Evolutionary conservation across 2,888 invertebrate genomes (phyloP).

Genomic region (Brenthis hecate): DNA sequence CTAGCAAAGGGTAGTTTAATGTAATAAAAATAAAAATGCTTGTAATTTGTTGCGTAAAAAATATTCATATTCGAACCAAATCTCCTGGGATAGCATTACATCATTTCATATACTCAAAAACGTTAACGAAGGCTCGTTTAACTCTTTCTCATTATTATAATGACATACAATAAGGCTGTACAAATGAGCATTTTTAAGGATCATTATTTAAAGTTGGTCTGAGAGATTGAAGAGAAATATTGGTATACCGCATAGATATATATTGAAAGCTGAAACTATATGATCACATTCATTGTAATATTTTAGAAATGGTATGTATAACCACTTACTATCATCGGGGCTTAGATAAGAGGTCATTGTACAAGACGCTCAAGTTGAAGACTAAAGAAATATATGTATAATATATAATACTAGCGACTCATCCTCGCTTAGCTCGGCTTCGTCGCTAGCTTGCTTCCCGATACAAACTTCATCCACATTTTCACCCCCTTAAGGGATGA

Average conservation of each 20-base stretch:
- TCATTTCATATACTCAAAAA: constrained; percentile 24
- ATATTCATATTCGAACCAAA: constrained; percentile 17
- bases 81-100: constrained; percentile 24
- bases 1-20: not conserved
- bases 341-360: no score
- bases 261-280: no score
- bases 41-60: constrained; percentile 22
- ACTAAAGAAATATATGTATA: no score
- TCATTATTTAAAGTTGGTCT: not conserved
- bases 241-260: not conserved
- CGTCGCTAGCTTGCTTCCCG: no score
- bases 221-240: not conserved
- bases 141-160: constrained; percentile 30
- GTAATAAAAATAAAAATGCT: constrained; percentile 8
- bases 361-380: no score
- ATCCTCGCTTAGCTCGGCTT: no score
- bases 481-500: no score
- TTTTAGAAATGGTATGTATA: no score
- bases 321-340: no score
- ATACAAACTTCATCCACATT: no score
- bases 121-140: constrained; percentile 31
- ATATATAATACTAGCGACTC: no score
- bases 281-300: no score
- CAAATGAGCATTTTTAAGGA: constrained; percentile 5
- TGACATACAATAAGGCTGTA: constrained; percentile 14